Conservation (phyloP, 2,113 vertebrate genomes). For the Saguinus imperator region DNA sequence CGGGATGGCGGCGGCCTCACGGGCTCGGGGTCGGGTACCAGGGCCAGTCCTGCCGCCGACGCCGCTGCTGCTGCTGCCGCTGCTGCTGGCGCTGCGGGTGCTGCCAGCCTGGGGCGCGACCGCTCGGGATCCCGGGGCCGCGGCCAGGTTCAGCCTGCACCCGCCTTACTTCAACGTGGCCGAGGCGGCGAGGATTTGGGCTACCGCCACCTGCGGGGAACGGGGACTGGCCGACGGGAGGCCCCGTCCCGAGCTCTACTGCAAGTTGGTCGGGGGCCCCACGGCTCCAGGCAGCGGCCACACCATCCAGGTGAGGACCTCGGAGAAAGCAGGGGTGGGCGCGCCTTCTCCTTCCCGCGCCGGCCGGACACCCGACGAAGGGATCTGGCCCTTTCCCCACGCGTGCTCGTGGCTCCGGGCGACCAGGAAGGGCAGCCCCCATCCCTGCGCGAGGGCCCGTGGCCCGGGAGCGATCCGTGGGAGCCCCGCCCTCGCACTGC, state of each 20-base stretch:
- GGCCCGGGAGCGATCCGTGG: neutral
- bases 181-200: conserved; percentile 84
- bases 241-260: conserved; percentile 89
- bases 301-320: conserved; percentile 89
- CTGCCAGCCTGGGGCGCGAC: neutral
- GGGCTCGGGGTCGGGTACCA: neutral
- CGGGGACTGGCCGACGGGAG: conserved; percentile 79
- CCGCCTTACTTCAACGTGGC: conserved; percentile 95
- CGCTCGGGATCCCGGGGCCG: neutral
- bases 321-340: fast-evolving
- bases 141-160: conserved; percentile 85
- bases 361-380: too few relatives aligned
- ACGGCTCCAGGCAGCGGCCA: conserved; percentile 81
- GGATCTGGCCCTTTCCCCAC: neutral
- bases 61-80: neutral
- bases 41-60: fast-evolving
- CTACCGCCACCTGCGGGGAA: conserved; percentile 94
- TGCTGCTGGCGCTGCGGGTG: neutral
- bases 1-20: conserved; percentile 13
- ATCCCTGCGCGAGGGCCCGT: neutral
- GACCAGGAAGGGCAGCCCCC: neutral
- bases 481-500: neutral
- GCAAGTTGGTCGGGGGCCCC: conserved; percentile 94
- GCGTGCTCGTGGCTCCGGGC: neutral
- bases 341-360: too few relatives aligned